Conservation (phyloP, 2,797 vertebrate species). For the Aulostomus chinensis region DNA sequence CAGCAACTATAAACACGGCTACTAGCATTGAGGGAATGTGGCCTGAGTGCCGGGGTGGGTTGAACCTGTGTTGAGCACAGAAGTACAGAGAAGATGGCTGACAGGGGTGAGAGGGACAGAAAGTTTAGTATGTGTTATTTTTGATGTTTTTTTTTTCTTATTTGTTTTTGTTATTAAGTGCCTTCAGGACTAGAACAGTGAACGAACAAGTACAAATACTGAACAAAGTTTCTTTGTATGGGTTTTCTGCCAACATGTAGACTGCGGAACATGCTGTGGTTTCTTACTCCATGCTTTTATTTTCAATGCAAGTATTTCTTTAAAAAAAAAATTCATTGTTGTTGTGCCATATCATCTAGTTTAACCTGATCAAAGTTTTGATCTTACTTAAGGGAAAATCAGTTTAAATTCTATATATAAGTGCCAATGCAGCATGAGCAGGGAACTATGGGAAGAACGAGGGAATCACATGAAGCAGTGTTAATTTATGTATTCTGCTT, state of each 20-base stretch:
- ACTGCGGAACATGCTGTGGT: conserved; percentile 82
- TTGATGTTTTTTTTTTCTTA: conserved; percentile 57
- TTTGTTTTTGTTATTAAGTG: conserved; percentile 85
- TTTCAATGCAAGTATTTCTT: conserved; percentile 77
- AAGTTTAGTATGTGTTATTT: conserved; percentile 53
- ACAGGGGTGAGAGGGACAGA: conserved; percentile 29
- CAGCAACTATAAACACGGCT: no score
- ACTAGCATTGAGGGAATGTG: no score
- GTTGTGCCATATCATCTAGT: conserved; percentile 66
- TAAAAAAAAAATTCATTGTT: conserved; percentile 39
- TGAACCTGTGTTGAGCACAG: conserved; percentile 85
- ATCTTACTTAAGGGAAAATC: conserved; percentile 59
- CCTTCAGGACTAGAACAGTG: conserved; percentile 83
- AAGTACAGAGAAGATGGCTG: conserved; percentile 41
- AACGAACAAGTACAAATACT: conserved; percentile 64
- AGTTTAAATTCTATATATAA: conserved; percentile 46
- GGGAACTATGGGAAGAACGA: conserved; percentile 67
- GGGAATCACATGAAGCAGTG: conserved; percentile 71
- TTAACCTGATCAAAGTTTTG: conserved; percentile 70
- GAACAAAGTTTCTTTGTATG: conserved; percentile 67
- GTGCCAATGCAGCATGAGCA: conserved; percentile 64
- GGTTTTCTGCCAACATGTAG: conserved; percentile 59
- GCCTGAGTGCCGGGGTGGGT: conserved; percentile 22
- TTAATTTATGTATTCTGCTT: conserved; percentile 70
- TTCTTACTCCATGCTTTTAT: conserved; percentile 75